Evolutionary conservation across 2,113 vertebrate species (phyloP).

Genomic region (Cheirogaleus medius): DNA sequence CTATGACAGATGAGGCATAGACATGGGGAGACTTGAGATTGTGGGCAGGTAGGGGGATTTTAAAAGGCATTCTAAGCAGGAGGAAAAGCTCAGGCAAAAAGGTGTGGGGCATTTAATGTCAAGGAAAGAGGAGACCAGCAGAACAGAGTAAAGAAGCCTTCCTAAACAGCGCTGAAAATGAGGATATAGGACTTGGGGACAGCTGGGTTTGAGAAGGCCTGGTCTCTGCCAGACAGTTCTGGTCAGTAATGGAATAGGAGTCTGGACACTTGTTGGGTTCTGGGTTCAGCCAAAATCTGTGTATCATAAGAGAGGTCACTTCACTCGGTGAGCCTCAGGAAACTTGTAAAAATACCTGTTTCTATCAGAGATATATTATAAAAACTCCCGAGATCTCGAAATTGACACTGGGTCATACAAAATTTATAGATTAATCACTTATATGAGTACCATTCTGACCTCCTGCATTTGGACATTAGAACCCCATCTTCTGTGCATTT

Average conservation of each 20-base stretch:
- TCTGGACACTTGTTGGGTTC: background rate
- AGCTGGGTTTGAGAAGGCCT: background rate
- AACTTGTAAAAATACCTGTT: background rate
- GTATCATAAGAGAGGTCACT: background rate
- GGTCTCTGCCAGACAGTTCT: background rate
- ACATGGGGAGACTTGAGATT: too few species aligned
- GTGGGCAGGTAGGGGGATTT: background rate
- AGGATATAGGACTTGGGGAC: background rate
- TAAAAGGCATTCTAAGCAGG: background rate
- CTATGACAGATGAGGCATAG: rapidly evolving
- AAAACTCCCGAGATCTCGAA: background rate
- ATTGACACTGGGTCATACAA: background rate
- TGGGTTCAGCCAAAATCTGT: background rate
- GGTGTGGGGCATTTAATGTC: background rate
- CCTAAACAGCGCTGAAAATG: background rate
- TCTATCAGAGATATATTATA: background rate
- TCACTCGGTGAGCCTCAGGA: background rate
- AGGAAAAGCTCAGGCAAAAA: background rate
- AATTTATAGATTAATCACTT: background rate
- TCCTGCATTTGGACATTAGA: background rate
- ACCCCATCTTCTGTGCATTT: background rate
- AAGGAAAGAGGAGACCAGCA: background rate
- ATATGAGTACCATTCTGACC: background rate
- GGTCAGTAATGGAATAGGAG: background rate
- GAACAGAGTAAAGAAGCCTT: background rate